Evolutionary conservation across 1,140 invertebrate genomes (phyloP).

Genomic region (Triops longicaudatus): DNA sequence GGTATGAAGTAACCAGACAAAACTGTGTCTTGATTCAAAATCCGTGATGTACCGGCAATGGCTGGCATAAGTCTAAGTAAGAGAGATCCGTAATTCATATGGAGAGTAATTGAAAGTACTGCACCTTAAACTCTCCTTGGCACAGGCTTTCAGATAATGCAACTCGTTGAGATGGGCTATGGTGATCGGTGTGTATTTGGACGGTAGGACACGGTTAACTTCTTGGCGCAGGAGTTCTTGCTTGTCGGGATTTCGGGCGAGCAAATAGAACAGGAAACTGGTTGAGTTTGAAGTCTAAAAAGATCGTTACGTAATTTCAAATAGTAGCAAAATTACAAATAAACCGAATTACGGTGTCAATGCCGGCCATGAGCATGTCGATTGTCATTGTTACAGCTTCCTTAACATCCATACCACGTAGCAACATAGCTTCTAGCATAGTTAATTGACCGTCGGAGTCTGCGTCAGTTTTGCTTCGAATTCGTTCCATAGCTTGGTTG

Average conservation of each 20-base stretch:
- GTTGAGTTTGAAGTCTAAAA: constrained; percentile 48
- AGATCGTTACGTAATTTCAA: constrained; percentile 29
- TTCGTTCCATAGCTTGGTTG: constrained; percentile 58
- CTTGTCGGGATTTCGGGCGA: constrained; percentile 52
- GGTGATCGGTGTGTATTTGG: constrained; percentile 38
- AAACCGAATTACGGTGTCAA: constrained; percentile 61
- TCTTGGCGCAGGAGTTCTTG: constrained; percentile 34
- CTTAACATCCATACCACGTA: constrained; percentile 63
- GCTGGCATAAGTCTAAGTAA: constrained; percentile 58
- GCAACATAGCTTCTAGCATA: constrained; percentile 63
- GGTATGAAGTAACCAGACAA: constrained; percentile 66
- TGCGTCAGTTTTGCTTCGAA: constrained; percentile 35
- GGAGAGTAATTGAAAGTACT: background rate
- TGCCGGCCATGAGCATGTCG: constrained; percentile 76
- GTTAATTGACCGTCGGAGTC: constrained; percentile 52
- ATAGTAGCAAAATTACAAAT: background rate
- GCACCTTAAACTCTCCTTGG: constrained; percentile 51
- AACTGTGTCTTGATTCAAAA: constrained; percentile 64
- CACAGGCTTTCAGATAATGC: constrained; percentile 52
- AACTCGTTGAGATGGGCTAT: constrained; percentile 31
- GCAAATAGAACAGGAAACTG: constrained; percentile 51
- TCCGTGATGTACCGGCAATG: constrained; percentile 67
- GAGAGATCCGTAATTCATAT: background rate
- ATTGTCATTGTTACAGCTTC: constrained; percentile 65
- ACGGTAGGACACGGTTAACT: constrained; percentile 30